Conservation (phyloP, 2,113 vertebrate genomes). For the Pollachius pollachius region DNA sequence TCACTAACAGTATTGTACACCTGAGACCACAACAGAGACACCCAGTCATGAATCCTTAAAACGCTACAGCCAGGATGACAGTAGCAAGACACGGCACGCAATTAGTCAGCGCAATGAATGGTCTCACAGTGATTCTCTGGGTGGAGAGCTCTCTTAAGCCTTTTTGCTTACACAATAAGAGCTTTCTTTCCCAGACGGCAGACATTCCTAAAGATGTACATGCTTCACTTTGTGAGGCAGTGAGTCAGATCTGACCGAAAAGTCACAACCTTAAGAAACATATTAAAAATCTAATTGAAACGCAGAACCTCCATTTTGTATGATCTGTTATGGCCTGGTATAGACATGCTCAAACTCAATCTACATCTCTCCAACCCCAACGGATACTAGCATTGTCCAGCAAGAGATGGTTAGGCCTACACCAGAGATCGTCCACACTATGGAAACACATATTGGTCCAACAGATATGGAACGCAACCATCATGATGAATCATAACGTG, state of each 20-base stretch:
- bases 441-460: no score
- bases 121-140: background rate
- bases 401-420: no score
- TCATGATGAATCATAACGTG: conserved; percentile 7
- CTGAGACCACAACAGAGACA: conserved; percentile 49
- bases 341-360: no score
- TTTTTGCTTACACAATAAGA: conserved; percentile 28
- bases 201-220: background rate
- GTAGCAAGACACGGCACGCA: conserved; percentile 39
- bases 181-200: conserved; percentile 16
- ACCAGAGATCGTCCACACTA: no score
- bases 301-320: background rate
- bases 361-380: no score
- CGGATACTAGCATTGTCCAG: no score
- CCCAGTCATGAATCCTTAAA: conserved; percentile 39
- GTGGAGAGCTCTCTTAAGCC: conserved; percentile 6
- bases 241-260: conserved; percentile 15
- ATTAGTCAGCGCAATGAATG: conserved; percentile 38
- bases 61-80: conserved; percentile 29
- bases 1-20: conserved; percentile 27
- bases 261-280: conserved; percentile 9
- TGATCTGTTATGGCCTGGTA: no score
- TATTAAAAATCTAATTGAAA: background rate
- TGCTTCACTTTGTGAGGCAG: conserved; percentile 7
- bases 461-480: no score